These are phyloP conservation scores for Chionoecetes opilio DNA, from an alignment of 1,140 invertebrate species.

Conservation along the genomic window DNA sequence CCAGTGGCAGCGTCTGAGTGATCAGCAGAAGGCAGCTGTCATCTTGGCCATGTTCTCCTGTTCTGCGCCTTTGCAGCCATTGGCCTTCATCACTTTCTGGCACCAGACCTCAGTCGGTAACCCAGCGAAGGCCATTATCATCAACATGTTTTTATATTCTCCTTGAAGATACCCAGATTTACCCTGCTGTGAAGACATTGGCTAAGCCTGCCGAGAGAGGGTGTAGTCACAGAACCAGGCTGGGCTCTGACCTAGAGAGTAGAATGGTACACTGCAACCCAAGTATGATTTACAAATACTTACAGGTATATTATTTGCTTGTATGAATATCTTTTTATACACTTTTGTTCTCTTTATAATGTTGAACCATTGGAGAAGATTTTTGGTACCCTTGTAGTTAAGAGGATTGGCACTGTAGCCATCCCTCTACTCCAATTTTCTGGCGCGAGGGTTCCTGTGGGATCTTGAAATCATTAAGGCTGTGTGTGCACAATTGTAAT, in stretches of 20 bases:
- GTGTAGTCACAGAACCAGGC: not conserved
- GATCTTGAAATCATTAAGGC: conserved; percentile 35
- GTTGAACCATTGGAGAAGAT: conserved; percentile 45
- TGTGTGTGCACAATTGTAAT: conserved; percentile 68
- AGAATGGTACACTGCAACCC: conserved; percentile 63
- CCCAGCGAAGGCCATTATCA: conserved; percentile 50
- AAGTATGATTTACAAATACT: conserved; percentile 46
- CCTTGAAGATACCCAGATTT: conserved; percentile 43
- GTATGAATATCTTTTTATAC: conserved; percentile 70
- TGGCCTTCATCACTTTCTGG: conserved; percentile 60
- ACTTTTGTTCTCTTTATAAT: conserved; percentile 53
- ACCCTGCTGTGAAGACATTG: conserved; percentile 55
- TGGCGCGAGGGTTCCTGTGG: conserved; percentile 43
- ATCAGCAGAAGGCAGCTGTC: conserved; percentile 88
- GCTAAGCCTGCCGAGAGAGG: not conserved
- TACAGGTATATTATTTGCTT: conserved; percentile 62
- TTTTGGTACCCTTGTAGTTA: conserved; percentile 61
- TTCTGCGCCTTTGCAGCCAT: conserved; percentile 70
- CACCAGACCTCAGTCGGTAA: conserved; percentile 63
- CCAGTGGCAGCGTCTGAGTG: conserved; percentile 85
- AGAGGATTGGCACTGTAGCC: conserved; percentile 47
- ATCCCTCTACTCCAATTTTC: conserved; percentile 11
- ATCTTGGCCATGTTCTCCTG: conserved; percentile 87
- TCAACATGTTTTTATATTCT: conserved; percentile 44
- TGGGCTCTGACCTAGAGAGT: conserved; percentile 40